Evolutionary conservation across 2,113 vertebrate genomes (phyloP).

Genomic region (Hipposideros armiger): DNA sequence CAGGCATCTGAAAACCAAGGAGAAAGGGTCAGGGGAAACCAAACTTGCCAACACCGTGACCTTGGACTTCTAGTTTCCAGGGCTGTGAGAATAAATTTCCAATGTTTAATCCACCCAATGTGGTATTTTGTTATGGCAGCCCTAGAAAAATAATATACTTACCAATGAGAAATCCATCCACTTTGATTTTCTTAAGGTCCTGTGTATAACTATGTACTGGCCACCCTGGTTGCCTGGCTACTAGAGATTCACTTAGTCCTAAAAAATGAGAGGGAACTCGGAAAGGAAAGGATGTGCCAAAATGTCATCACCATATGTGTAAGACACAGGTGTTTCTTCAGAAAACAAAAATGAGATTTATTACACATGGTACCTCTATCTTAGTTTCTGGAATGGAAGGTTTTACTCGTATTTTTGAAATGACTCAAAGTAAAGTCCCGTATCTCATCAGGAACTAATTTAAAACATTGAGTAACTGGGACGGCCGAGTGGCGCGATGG

Average conservation of each 20-base stretch:
- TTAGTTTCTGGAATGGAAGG: neutral
- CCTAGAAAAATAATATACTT: neutral
- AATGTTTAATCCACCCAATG: neutral
- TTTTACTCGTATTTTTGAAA: neutral
- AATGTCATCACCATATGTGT: neutral
- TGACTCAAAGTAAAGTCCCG: neutral
- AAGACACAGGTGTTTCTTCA: neutral
- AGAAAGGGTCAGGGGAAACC: neutral
- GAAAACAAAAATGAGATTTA: neutral
- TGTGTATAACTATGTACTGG: neutral
- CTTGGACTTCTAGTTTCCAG: too few relatives aligned
- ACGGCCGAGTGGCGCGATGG: too few relatives aligned
- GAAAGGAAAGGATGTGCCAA: neutral
- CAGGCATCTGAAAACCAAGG: accelerated
- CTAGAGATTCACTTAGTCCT: neutral
- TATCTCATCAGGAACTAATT: neutral
- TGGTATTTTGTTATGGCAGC: neutral
- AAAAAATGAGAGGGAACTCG: neutral
- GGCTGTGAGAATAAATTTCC: neutral
- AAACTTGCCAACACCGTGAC: neutral
- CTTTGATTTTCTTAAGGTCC: neutral
- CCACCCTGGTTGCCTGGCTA: neutral
- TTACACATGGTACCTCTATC: neutral
- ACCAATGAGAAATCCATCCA: neutral
- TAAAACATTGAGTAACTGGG: neutral